Percentiles rank a stretch among this genome's conserved stretches.
Evolutionary conservation across 1,140 invertebrate species (phyloP).

Genomic region (Lerema accius): DNA sequence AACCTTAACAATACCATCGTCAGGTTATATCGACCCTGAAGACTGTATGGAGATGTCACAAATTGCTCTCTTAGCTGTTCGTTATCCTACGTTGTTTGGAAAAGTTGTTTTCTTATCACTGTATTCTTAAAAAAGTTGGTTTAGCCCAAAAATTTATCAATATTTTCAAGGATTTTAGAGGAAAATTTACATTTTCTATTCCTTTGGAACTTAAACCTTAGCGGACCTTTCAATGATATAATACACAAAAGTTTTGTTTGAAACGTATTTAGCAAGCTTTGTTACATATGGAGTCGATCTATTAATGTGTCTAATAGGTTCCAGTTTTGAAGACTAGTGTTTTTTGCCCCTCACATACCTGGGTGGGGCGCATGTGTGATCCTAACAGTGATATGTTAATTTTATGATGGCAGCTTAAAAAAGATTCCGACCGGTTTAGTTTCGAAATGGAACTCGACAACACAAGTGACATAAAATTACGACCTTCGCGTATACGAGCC

Average conservation of each 20-base stretch:
- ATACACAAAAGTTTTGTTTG: background rate
- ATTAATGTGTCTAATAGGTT: background rate
- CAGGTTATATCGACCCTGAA: no score
- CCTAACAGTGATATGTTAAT: slow-evolving; percentile 71
- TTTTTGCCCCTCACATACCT: slow-evolving; percentile 38
- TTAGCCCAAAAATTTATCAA: no score
- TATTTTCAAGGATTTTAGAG: no score
- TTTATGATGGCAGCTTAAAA: slow-evolving; percentile 75
- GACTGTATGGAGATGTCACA: no score
- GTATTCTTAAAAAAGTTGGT: no score
- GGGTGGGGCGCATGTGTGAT: slow-evolving; percentile 53
- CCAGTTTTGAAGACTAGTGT: background rate
- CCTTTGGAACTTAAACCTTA: no score
- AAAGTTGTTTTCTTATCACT: no score
- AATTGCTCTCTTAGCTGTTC: no score
- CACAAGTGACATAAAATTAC: slow-evolving; percentile 70
- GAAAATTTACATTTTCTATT: no score
- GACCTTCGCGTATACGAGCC: slow-evolving; percentile 55
- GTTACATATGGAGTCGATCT: background rate
- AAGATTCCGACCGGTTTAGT: slow-evolving; percentile 71
- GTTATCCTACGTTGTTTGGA: no score
- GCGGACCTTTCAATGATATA: no score
- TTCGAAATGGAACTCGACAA: slow-evolving; percentile 72
- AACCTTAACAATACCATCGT: no score
- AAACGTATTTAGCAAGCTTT: background rate